Conservation (phyloP, 2,113 vertebrate species). For the Panurus biarmicus region DNA sequence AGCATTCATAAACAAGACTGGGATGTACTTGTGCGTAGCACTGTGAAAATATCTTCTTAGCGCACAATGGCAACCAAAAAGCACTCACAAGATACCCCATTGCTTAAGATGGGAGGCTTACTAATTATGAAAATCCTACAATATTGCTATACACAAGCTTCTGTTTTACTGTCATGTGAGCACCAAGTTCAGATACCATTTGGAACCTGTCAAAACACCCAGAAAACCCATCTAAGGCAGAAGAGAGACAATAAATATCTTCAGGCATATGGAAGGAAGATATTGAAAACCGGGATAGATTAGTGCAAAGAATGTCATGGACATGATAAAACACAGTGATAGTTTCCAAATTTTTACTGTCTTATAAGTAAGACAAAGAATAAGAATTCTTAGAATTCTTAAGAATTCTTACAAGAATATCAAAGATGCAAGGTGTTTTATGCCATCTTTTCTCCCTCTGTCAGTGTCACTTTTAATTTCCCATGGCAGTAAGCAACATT, state of each 20-base stretch:
- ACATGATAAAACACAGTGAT: background rate
- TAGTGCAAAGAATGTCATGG: background rate
- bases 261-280: background rate
- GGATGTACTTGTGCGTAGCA: background rate
- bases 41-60: background rate
- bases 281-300: background rate
- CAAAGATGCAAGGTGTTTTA: background rate
- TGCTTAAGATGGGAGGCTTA: background rate
- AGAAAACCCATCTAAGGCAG: background rate
- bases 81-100: background rate
- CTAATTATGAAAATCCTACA: background rate
- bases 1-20: background rate
- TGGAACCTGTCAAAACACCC: background rate
- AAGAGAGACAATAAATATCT: background rate
- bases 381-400: no score
- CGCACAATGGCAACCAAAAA: background rate
- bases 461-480: background rate
- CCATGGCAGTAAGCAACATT: background rate
- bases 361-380: background rate
- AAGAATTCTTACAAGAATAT: no score
- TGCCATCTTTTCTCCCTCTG: background rate
- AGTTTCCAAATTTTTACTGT: background rate
- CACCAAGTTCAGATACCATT: background rate
- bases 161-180: background rate
- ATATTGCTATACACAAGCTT: background rate